A percentile compares a stretch with the other conserved stretches of the same genome.
phyloP scores from a whole-genome alignment of 2,113 vertebrate genomes.

The Tupaia chinensis region DNA sequence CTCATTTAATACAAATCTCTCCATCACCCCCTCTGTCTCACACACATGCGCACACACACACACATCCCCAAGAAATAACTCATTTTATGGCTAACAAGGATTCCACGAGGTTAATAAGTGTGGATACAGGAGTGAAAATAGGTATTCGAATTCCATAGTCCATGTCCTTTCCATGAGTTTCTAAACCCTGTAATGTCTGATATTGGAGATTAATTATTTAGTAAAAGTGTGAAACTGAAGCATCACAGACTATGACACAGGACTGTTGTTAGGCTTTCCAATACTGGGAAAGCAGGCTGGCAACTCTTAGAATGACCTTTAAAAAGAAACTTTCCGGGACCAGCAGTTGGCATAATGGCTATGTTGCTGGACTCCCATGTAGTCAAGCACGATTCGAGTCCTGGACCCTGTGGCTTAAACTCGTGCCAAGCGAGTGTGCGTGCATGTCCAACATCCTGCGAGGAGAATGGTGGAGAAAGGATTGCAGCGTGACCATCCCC shows the following conservation, averaged over 20 bases:
- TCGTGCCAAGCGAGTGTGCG: too few species aligned
- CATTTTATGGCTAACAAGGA: neutral
- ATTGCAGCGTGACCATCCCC: too few species aligned
- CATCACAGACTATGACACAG: neutral
- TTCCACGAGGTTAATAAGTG: neutral
- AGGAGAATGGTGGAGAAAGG: too few species aligned
- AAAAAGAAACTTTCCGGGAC: neutral
- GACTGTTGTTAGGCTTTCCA: too few species aligned
- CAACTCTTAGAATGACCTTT: constrained; percentile 16
- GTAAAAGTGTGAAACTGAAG: neutral
- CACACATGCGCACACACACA: neutral
- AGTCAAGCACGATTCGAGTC: too few species aligned
- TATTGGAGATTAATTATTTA: constrained; percentile 9
- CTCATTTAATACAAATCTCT: neutral
- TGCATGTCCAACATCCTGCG: too few species aligned
- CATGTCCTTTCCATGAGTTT: neutral
- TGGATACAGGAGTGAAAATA: neutral
- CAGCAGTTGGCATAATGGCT: too few species aligned
- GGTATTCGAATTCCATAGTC: neutral
- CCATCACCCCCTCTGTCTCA: neutral
- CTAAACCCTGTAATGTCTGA: neutral
- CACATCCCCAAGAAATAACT: neutral
- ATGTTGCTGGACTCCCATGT: too few species aligned
- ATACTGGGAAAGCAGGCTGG: neutral
- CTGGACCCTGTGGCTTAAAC: too few species aligned